These are phyloP conservation scores for Gambusia yucatana DNA, from an alignment of 2,797 vertebrate species.

Conservation along the genomic window DNA sequence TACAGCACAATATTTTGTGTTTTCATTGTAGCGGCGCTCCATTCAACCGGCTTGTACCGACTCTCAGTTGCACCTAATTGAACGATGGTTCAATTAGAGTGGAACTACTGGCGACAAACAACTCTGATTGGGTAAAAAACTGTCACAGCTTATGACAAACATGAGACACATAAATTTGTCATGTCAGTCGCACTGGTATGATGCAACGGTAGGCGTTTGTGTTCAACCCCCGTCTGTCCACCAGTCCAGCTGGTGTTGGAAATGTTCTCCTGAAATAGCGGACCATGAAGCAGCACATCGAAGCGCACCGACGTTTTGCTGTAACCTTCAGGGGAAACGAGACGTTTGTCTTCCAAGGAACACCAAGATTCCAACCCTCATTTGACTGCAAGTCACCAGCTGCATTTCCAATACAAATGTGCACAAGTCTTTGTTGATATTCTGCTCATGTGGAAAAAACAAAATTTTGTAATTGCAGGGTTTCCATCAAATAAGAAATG, in stretches of 20 bases:
- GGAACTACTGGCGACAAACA: background rate
- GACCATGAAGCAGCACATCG: background rate
- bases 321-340: background rate
- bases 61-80: background rate
- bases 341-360: background rate
- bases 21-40: too few species aligned
- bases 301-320: background rate
- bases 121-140: background rate
- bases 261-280: background rate
- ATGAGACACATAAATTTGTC: background rate
- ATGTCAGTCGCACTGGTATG: background rate
- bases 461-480: too few species aligned
- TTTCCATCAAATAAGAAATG: too few species aligned
- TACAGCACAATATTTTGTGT: too few species aligned
- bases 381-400: background rate
- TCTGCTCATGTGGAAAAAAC: too few species aligned
- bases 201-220: background rate
- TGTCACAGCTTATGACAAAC: background rate
- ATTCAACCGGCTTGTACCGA: too few species aligned
- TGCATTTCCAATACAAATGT: too few species aligned
- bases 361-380: background rate
- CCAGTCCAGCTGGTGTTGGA: too few species aligned
- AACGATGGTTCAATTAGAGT: background rate
- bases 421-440: too few species aligned
- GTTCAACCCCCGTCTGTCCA: too few species aligned